These are phyloP conservation scores for Andrena haemorrhoa DNA, from an alignment of 2,888 invertebrate species.

Conservation along the genomic window DNA sequence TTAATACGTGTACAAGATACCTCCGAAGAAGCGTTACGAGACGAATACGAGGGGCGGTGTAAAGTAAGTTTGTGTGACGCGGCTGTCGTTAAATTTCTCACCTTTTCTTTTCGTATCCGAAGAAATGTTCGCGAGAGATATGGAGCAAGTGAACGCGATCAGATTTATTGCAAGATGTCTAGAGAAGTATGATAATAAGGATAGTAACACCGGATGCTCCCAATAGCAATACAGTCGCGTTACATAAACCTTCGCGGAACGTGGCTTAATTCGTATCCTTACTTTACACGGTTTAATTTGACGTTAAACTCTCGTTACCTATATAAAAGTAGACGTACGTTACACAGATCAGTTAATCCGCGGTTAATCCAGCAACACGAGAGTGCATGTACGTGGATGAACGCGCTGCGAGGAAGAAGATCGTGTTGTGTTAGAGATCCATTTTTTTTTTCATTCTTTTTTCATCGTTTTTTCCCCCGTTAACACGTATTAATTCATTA, in stretches of 20 bases:
- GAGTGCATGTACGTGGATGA: slow-evolving; percentile 37
- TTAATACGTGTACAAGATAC: background rate
- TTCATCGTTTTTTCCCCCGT: slow-evolving; percentile 9
- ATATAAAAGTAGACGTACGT: slow-evolving; percentile 73
- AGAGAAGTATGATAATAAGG: slow-evolving; percentile 30
- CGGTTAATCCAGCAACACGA: slow-evolving; percentile 46
- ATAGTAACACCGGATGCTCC: slow-evolving; percentile 54
- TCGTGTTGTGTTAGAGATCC: slow-evolving; percentile 15
- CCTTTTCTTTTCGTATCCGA: background rate
- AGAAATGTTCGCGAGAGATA: slow-evolving; percentile 16
- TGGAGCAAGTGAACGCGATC: slow-evolving; percentile 3
- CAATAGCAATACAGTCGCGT: slow-evolving; percentile 30
- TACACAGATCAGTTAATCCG: slow-evolving; percentile 56
- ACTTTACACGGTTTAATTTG: slow-evolving; percentile 70
- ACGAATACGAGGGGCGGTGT: background rate
- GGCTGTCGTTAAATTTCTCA: background rate
- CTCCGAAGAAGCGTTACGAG: background rate
- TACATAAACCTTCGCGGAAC: slow-evolving; percentile 39
- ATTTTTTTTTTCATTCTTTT: slow-evolving; percentile 5
- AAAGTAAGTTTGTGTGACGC: background rate
- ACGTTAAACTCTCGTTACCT: slow-evolving; percentile 70
- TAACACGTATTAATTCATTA: slow-evolving; percentile 39
- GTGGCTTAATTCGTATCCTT: slow-evolving; percentile 49
- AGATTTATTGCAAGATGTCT: background rate
- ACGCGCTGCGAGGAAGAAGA: slow-evolving; percentile 18